These are phyloP conservation scores for Lepidochrysops patricia DNA, from an alignment of 2,888 invertebrate species.

Conservation along the genomic window DNA sequence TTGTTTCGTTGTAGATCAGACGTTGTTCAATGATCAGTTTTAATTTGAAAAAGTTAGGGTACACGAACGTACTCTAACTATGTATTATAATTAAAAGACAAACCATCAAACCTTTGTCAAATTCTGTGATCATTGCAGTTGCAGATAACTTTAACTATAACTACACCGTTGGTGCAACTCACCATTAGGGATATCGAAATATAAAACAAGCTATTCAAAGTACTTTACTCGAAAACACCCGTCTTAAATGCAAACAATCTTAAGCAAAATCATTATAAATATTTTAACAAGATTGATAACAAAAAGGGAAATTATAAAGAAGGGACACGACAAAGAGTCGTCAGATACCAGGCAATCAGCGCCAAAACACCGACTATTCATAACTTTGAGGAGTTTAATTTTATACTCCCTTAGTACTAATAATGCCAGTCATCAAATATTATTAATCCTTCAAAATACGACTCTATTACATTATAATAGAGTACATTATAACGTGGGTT, in stretches of 20 bases:
- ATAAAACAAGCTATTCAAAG: too few relatives aligned
- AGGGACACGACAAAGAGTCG: background rate
- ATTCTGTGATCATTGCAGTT: too few relatives aligned
- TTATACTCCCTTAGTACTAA: conserved; percentile 26
- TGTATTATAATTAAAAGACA: too few relatives aligned
- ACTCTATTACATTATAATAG: conserved; percentile 10
- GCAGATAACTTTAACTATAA: too few relatives aligned
- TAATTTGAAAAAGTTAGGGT: too few relatives aligned
- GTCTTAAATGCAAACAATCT: background rate
- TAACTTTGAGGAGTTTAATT: conserved; percentile 14
- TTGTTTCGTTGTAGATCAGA: too few relatives aligned
- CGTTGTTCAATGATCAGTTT: too few relatives aligned
- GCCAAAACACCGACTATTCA: conserved; percentile 4
- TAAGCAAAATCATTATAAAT: background rate
- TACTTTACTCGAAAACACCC: too few relatives aligned
- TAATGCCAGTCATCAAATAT: conserved; percentile 52
- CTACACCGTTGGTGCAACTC: too few relatives aligned
- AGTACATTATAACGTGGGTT: background rate
- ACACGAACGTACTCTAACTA: too few relatives aligned
- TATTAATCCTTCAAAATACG: conserved; percentile 37
- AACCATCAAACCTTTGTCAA: too few relatives aligned
- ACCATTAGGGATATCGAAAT: too few relatives aligned
- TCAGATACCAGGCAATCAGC: background rate
- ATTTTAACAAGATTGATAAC: background rate
- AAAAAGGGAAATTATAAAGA: background rate